A percentile compares a stretch with the other conserved stretches of the same genome.
These are phyloP conservation scores for Epsilonema sp. DNA, from an alignment of 2,888 invertebrate genomes.

Conservation along the genomic window DNA sequence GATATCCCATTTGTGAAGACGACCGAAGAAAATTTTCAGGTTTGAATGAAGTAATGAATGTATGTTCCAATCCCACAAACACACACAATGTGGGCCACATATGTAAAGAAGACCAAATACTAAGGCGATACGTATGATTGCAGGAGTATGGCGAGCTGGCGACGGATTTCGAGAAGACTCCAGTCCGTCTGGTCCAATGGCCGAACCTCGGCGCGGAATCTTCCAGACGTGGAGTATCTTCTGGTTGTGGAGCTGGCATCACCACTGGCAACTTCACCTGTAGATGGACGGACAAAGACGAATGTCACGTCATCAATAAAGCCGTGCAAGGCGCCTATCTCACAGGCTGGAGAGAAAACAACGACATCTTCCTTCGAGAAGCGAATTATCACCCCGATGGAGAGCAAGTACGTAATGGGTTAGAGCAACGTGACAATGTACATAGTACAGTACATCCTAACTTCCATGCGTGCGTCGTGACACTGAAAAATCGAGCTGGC, in stretches of 20 bases:
- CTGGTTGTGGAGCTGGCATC: neutral
- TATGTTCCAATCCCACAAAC: too few relatives aligned
- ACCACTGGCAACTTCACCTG: neutral
- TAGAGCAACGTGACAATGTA: too few relatives aligned
- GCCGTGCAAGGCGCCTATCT: neutral
- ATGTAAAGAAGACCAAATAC: too few relatives aligned
- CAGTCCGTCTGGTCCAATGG: neutral
- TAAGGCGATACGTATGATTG: too few relatives aligned
- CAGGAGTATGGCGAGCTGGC: neutral
- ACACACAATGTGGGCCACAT: too few relatives aligned
- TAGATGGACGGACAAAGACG: neutral
- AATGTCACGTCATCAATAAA: neutral
- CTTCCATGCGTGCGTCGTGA: too few relatives aligned
- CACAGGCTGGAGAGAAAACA: neutral
- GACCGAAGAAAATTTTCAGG: neutral
- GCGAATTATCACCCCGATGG: neutral
- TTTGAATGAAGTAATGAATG: too few relatives aligned
- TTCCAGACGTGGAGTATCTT: neutral
- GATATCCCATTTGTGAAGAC: neutral
- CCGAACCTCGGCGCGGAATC: neutral
- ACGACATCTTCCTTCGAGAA: neutral
- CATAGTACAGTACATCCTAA: neutral
- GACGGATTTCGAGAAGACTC: neutral
- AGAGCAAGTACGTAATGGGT: neutral
- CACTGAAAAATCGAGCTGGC: too few relatives aligned